Conservation (phyloP, 2,113 vertebrate genomes). For the Caranx ignobilis region DNA sequence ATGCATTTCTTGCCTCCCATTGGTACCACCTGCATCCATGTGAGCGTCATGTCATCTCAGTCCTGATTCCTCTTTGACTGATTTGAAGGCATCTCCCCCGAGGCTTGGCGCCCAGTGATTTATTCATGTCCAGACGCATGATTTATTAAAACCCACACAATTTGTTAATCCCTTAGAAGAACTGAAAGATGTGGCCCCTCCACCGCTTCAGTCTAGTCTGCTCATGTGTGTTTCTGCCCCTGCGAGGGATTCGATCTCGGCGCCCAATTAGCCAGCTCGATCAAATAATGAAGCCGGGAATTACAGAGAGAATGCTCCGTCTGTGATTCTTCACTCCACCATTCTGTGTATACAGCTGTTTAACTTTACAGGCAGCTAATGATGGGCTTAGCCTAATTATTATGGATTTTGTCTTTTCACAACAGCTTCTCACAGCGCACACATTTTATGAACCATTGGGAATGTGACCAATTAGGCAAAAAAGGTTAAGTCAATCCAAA, state of each 20-base stretch:
- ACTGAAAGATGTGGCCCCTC: conserved; percentile 38
- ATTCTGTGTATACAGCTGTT: conserved; percentile 33
- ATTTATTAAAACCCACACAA: conserved; percentile 60
- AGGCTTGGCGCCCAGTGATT: conserved; percentile 41
- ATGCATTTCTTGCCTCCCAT: conserved; percentile 1
- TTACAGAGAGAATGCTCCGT: conserved; percentile 39
- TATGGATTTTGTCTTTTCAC: conserved; percentile 48
- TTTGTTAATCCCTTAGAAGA: conserved; percentile 62
- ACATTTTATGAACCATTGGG: conserved; percentile 38
- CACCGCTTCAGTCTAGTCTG: conserved; percentile 42
- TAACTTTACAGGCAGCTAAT: conserved; percentile 48
- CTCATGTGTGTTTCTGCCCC: conserved; percentile 30
- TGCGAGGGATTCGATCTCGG: conserved; percentile 37
- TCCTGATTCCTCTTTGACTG: conserved; percentile 20
- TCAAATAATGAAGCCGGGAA: conserved; percentile 44
- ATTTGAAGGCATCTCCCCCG: conserved; percentile 43
- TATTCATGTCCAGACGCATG: conserved; percentile 69
- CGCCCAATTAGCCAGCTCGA: conserved; percentile 52
- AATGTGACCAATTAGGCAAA: conserved; percentile 55
- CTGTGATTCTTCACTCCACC: conserved; percentile 36
- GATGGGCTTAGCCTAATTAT: conserved; percentile 61
- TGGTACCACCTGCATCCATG: conserved; percentile 22
- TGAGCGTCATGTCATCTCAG: conserved; percentile 8
- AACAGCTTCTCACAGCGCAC: not conserved
- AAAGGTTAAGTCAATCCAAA: conserved; percentile 36